A percentile compares a stretch with the other conserved stretches of the same genome.
Conservation (phyloP, 2,888 invertebrate genomes). For the Drosophila nr. fundita region DNA sequence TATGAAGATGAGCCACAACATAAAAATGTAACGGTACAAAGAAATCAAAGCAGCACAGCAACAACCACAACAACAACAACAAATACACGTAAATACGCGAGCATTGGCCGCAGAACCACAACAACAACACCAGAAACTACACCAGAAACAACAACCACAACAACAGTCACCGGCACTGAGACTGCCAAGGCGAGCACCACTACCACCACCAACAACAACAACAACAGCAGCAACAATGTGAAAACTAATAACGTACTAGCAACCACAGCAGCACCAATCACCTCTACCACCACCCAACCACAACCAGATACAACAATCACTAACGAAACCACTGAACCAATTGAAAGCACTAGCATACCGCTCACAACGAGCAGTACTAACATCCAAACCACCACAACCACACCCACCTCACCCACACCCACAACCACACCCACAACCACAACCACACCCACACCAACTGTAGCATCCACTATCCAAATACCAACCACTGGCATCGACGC, state of each 20-base stretch:
- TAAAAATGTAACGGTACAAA: slow-evolving; percentile 83
- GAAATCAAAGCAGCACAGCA: slow-evolving; percentile 77
- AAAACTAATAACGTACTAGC: slow-evolving; percentile 58
- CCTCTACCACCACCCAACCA: slow-evolving; percentile 42
- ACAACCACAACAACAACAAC: slow-evolving; percentile 58
- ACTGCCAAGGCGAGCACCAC: slow-evolving; percentile 62
- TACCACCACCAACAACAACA: slow-evolving; percentile 53
- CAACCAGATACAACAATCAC: slow-evolving; percentile 60
- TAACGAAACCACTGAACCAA: slow-evolving; percentile 82
- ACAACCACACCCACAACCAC: slow-evolving; percentile 46
- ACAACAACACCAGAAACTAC: slow-evolving; percentile 64
- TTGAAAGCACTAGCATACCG: slow-evolving; percentile 69
- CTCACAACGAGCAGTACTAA: slow-evolving; percentile 57
- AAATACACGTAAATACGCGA: slow-evolving; percentile 82
- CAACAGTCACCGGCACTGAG: slow-evolving; percentile 61
- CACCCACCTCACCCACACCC: slow-evolving; percentile 57
- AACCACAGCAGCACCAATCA: slow-evolving; percentile 61
- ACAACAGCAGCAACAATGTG: slow-evolving; percentile 64
- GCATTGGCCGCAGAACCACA: slow-evolving; percentile 83
- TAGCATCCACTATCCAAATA: slow-evolving; percentile 52
- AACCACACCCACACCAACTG: slow-evolving; percentile 58
- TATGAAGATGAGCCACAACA: slow-evolving; percentile 69
- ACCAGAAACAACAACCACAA: slow-evolving; percentile 41
- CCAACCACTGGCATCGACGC: slow-evolving; percentile 34
- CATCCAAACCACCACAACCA: slow-evolving; percentile 55